Conservation (phyloP, 2,888 invertebrate genomes). For the Macaria liturata region DNA sequence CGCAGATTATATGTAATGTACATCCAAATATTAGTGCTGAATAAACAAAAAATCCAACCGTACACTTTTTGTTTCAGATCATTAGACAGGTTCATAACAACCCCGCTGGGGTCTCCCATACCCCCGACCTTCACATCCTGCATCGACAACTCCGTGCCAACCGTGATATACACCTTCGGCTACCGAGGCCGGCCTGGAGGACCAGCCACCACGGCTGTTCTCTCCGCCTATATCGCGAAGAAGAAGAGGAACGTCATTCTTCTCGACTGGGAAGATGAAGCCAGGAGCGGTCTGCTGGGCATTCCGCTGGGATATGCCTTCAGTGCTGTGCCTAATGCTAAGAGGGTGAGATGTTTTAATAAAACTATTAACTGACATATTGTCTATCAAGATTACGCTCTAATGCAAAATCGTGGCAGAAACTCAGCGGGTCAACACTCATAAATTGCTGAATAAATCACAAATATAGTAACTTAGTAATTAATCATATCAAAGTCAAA, state of each 20-base stretch:
- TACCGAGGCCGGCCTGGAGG: slow-evolving; percentile 62
- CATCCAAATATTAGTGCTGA: no score
- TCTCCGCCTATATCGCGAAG: slow-evolving; percentile 59
- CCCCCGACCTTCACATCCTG: slow-evolving; percentile 50
- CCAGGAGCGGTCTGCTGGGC: slow-evolving; percentile 60
- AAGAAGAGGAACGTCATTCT: slow-evolving; percentile 69
- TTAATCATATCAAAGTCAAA: no score
- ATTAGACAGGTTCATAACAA: slow-evolving; percentile 49
- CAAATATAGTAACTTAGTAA: no score
- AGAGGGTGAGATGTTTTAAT: slow-evolving; percentile 48
- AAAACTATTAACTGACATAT: no score
- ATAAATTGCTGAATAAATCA: no score
- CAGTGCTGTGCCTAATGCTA: slow-evolving; percentile 68
- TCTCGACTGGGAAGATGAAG: slow-evolving; percentile 74
- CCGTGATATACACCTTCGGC: slow-evolving; percentile 71
- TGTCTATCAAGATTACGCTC: no score
- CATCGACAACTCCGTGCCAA: slow-evolving; percentile 56
- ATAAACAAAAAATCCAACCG: no score
- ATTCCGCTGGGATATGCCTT: slow-evolving; percentile 63
- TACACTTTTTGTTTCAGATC: slow-evolving; percentile 43
- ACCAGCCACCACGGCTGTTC: slow-evolving; percentile 66
- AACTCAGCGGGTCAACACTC: no score
- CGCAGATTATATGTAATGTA: no score
- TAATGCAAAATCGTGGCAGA: no score
- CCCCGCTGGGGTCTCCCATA: slow-evolving; percentile 50